Conservation (phyloP, 1,140 invertebrate species). For the Riptortus pedestris region DNA sequence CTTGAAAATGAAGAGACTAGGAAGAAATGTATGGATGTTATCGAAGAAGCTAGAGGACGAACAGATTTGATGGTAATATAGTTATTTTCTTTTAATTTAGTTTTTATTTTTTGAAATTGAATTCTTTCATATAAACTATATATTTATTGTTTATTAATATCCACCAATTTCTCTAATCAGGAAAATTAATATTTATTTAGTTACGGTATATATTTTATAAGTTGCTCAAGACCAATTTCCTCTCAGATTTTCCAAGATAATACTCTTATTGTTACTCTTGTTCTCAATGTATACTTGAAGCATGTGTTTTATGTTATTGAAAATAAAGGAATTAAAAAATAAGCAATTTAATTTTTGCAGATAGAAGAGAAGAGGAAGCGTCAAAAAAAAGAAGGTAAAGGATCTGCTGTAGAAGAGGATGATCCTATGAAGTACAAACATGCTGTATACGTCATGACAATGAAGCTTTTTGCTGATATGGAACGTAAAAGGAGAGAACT, state of each 20-base stretch:
- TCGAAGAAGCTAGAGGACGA: slow-evolving; percentile 90
- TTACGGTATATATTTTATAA: too few relatives aligned
- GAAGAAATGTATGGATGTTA: slow-evolving; percentile 89
- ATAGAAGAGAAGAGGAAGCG: slow-evolving; percentile 92
- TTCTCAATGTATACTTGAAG: too few relatives aligned
- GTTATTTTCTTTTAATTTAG: slow-evolving; percentile 16
- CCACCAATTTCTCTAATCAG: not conserved
- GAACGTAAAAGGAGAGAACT: slow-evolving; percentile 71
- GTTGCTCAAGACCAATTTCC: too few relatives aligned
- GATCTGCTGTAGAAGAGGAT: slow-evolving; percentile 80
- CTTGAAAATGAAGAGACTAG: slow-evolving; percentile 90
- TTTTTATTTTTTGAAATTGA: slow-evolving; percentile 17
- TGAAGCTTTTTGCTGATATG: slow-evolving; percentile 97
- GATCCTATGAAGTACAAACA: slow-evolving; percentile 85
- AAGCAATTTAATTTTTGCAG: slow-evolving; percentile 46
- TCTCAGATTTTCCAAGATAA: too few relatives aligned
- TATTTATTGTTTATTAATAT: not conserved
- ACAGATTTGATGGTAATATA: slow-evolving; percentile 80
- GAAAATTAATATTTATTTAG: too few relatives aligned
- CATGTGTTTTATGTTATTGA: too few relatives aligned
- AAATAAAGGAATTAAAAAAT: too few relatives aligned
- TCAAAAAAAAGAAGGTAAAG: slow-evolving; percentile 82
- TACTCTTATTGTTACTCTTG: too few relatives aligned
- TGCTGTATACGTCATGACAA: slow-evolving; percentile 91
- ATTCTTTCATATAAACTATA: not conserved